Conservation (phyloP, 1,140 invertebrate genomes). For the Alviniconcha marisindica region DNA sequence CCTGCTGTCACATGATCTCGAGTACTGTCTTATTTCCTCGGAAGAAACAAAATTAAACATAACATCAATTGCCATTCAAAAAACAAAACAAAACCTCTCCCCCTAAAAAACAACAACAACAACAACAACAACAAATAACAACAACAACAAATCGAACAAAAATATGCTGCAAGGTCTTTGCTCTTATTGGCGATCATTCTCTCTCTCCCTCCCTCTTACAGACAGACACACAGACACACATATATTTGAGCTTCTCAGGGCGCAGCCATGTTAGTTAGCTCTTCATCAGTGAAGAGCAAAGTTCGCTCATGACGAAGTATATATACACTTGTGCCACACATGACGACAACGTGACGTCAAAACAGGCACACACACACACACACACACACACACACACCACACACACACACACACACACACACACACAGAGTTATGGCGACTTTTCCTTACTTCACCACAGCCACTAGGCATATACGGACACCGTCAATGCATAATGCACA, state of each 20-base stretch:
- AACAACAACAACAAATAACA: neutral
- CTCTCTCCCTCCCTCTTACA: neutral
- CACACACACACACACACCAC: neutral
- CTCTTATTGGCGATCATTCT: neutral
- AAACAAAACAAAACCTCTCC: too few species aligned
- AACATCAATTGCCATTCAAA: neutral
- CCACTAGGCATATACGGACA: neutral
- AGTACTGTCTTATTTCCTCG: neutral
- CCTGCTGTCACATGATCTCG: too few species aligned
- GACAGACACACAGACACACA: neutral
- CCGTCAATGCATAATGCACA: neutral
- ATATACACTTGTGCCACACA: too few species aligned
- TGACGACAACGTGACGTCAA: neutral
- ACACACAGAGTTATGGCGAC: neutral
- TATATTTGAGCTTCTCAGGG: too few species aligned
- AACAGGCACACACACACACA: conserved; percentile 8
- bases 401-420: neutral
- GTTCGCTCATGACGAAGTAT: too few species aligned
- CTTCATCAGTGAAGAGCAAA: too few species aligned
- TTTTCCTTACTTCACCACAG: neutral
- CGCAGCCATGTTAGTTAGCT: too few species aligned
- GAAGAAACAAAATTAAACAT: neutral
- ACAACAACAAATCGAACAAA: neutral
- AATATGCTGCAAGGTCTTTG: neutral
- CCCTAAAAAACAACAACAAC: too few species aligned